Conservation (phyloP, 2,797 vertebrate species). For the Netta rufina region DNA sequence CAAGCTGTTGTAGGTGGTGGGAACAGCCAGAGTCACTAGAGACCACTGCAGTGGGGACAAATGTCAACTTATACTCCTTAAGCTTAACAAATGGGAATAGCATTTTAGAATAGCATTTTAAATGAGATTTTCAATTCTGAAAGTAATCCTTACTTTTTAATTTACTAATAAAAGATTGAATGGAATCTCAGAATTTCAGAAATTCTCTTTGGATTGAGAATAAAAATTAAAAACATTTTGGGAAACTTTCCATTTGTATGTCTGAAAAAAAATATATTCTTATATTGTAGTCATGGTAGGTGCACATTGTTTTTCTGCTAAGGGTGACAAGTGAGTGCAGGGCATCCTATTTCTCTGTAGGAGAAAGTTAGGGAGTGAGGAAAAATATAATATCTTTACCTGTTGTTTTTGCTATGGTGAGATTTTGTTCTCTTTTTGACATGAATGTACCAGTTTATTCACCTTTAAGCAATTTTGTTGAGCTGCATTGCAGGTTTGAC, state of each 20-base stretch:
- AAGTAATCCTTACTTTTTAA: background rate
- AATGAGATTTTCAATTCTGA: background rate
- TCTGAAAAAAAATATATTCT: background rate
- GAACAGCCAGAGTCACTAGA: background rate
- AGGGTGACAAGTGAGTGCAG: background rate
- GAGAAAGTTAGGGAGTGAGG: background rate
- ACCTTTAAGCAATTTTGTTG: constrained; percentile 27
- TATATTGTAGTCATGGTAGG: background rate
- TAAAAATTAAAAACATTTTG: background rate
- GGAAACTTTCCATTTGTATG: background rate
- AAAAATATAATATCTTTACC: background rate
- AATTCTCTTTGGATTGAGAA: background rate
- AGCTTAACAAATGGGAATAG: background rate
- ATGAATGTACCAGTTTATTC: background rate
- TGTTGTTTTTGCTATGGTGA: background rate
- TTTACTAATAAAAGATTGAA: background rate
- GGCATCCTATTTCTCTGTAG: background rate
- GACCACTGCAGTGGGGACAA: background rate
- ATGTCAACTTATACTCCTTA: background rate
- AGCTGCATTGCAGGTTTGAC: constrained; percentile 60
- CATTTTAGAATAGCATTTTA: background rate
- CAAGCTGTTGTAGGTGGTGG: background rate
- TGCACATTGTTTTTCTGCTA: background rate
- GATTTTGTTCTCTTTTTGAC: constrained; percentile 30
- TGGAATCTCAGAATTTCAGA: background rate